Evolutionary conservation across 2,113 vertebrate genomes (phyloP).

Genomic region (Platysternon megacephalum): DNA sequence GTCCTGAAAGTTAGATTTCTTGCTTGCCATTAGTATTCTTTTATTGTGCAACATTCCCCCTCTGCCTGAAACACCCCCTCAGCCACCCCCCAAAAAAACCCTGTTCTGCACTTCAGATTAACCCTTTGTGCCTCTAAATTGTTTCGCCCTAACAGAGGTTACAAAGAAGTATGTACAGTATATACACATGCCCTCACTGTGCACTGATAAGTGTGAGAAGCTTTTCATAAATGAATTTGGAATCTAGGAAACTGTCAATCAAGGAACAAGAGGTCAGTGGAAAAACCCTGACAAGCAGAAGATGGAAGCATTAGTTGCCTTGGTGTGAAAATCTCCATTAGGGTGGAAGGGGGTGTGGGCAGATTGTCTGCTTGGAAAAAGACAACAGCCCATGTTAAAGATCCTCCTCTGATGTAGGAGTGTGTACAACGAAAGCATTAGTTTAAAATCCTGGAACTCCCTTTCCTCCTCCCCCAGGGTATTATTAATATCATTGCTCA

Average conservation of each 20-base stretch:
- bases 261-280: rapidly evolving
- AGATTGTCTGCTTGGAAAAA: not conserved
- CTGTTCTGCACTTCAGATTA: rapidly evolving
- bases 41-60: not conserved
- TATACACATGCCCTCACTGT: not conserved
- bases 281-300: not conserved
- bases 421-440: rapidly evolving
- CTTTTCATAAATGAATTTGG: not conserved
- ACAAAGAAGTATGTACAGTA: not conserved
- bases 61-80: not conserved
- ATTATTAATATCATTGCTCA: rapidly evolving
- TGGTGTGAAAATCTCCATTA: rapidly evolving
- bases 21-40: not conserved
- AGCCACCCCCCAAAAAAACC: too few species aligned
- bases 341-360: rapidly evolving
- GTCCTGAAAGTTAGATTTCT: rapidly evolving
- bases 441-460: not conserved
- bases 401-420: not conserved
- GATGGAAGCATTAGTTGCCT: not conserved
- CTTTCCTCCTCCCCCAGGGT: not conserved
- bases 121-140: not conserved
- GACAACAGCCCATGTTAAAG: rapidly evolving
- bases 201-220: not conserved
- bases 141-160: not conserved
- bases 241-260: not conserved